These are phyloP conservation scores for Tethea ocularis DNA, from an alignment of 2,888 invertebrate genomes.

Conservation along the genomic window DNA sequence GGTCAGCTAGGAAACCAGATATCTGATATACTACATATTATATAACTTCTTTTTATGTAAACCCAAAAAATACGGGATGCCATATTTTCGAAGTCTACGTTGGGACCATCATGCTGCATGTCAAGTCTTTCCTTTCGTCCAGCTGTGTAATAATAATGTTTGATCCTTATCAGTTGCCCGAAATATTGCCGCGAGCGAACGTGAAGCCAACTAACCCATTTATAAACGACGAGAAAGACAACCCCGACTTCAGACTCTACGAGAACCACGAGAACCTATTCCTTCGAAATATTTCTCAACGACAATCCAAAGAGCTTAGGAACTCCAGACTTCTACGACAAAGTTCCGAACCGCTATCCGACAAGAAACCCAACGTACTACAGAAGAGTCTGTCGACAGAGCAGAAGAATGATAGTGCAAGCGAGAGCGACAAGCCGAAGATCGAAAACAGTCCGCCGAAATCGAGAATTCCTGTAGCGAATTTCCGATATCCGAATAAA, in stretches of 20 bases:
- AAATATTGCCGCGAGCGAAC: constrained; percentile 67
- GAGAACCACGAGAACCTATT: constrained; percentile 76
- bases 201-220: constrained; percentile 66
- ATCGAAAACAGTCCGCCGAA: constrained; percentile 59
- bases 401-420: constrained; percentile 53
- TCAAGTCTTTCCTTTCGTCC: no score
- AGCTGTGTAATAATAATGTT: background rate
- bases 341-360: constrained; percentile 69
- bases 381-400: constrained; percentile 75
- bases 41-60: no score
- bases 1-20: no score
- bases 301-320: constrained; percentile 70
- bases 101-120: no score
- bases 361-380: constrained; percentile 55
- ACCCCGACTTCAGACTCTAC: constrained; percentile 62
- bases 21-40: no score
- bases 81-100: no score
- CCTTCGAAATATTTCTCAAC: constrained; percentile 69
- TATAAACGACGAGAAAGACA: constrained; percentile 45
- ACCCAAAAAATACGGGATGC: no score
- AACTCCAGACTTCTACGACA: constrained; percentile 67
- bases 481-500: constrained; percentile 76
- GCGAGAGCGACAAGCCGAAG: constrained; percentile 37
- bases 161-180: constrained; percentile 56
- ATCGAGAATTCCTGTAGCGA: constrained; percentile 75